Percentiles rank a stretch among this genome's conserved stretches.
Conservation (phyloP, 2,888 invertebrate genomes). For the Heliothis peltigera region DNA sequence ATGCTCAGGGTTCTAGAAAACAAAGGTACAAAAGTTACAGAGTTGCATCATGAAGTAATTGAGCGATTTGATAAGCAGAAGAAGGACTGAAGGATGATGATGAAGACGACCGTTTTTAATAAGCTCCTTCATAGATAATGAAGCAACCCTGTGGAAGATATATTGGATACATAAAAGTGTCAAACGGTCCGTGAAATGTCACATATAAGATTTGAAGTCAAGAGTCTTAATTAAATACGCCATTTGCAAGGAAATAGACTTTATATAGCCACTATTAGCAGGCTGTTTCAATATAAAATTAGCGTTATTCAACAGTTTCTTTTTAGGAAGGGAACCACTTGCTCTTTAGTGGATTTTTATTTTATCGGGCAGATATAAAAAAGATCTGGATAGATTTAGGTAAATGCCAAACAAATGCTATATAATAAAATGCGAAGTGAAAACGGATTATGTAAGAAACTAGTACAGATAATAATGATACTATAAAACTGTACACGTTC, state of each 20-base stretch:
- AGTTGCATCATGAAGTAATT: constrained; percentile 15
- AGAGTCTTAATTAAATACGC: neutral
- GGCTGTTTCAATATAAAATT: no score
- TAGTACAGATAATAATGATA: no score
- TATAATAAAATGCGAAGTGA: constrained; percentile 15
- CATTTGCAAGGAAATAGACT: neutral
- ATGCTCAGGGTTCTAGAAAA: constrained; percentile 20
- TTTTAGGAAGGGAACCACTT: no score
- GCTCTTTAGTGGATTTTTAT: no score
- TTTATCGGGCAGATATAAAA: no score
- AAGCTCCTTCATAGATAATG: neutral
- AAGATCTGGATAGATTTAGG: neutral
- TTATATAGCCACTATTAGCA: neutral
- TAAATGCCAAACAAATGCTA: constrained; percentile 49
- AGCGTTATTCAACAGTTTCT: no score
- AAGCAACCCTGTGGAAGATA: constrained; percentile 22
- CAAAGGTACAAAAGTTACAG: constrained; percentile 14
- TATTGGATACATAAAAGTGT: constrained; percentile 18
- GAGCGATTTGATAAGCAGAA: neutral
- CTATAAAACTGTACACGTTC: neutral
- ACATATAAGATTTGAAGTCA: neutral
- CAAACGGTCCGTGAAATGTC: neutral
- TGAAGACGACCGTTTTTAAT: no score
- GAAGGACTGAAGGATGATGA: no score
- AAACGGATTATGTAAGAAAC: neutral